Conservation (phyloP, 2,113 vertebrate genomes). For the Marmota monax region DNA sequence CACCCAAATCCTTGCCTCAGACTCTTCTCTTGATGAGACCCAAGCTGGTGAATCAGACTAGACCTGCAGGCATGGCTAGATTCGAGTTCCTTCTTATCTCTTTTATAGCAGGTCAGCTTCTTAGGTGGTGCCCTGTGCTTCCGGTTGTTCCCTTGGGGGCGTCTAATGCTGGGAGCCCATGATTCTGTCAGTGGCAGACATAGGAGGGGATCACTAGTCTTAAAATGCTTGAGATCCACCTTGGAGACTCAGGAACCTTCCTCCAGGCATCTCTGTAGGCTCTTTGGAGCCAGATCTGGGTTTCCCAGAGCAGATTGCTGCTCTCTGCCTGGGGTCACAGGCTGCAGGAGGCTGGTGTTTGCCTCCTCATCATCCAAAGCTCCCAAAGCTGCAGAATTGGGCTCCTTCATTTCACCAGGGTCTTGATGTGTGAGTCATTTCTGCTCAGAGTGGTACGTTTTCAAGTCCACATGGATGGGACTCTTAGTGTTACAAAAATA, state of each 20-base stretch:
- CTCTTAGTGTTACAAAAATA: slow-evolving; percentile 43
- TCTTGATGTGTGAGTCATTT: neutral
- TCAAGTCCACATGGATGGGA: slow-evolving; percentile 24
- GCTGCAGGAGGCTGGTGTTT: neutral
- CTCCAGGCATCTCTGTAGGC: neutral
- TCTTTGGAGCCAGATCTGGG: neutral
- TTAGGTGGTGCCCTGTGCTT: accelerated
- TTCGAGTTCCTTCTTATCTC: neutral
- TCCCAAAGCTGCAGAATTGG: neutral
- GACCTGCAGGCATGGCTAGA: neutral
- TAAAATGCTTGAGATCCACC: too few relatives aligned
- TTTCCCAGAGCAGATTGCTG: too few relatives aligned
- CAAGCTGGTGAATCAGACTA: neutral
- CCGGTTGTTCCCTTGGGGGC: accelerated
- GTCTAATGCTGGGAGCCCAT: neutral
- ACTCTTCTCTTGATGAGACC: neutral
- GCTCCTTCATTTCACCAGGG: neutral
- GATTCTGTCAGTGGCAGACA: too few relatives aligned
- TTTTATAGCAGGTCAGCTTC: neutral
- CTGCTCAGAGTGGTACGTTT: neutral
- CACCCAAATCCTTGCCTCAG: neutral
- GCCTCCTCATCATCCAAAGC: accelerated
- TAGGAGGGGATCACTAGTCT: neutral
- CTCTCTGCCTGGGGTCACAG: neutral
- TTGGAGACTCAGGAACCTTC: neutral